Evolutionary conservation across 2,888 invertebrate species (phyloP), one percentile per base, ranked within the genome.

Genomic region (Ectobius pallidus): DNA sequence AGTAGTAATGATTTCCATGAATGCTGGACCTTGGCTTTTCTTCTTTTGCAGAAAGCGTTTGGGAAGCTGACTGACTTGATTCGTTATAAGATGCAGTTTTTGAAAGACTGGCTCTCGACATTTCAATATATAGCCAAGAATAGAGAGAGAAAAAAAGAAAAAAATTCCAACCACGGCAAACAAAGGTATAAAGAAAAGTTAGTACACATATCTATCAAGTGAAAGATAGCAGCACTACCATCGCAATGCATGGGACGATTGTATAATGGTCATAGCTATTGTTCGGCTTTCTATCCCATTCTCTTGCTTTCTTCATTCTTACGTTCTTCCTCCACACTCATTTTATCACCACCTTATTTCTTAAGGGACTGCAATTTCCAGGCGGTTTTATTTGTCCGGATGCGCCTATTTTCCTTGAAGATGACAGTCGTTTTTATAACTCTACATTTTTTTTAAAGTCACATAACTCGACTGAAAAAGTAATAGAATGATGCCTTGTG

Each of bases 211-310:
- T 30, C 55, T 32, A 52, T 25, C n/a, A 20, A 18, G 39, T 72
- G 71, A 72, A 67, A 72, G 71, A 72, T 68, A 67, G 71, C 71
- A 22, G 63, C 67, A 39, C 25, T 44, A 44, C 52, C 55, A 46
- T 46, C 32, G 55, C 71, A 27, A 32, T 61, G 27, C 32, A 32
- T 9, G n/a, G 7, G 61, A 32, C 27, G 72, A 72, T 44, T 49
- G 65, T 72, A 69, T 69, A 72, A 72, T 72, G 72, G 72, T 72
- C 72, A 72, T 69, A 62, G 72, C 72, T 69, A 39, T 63, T 63
- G 63, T 63, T 63, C 63, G 32, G n/a, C 14, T 63, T 72, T 58
- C 42, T 62, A 34, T 46, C 62, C 32, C 61, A 30, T 68, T 27
- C 46, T 69, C 61, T 72, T 49, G 39, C 62, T n/a, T 62, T 39